phyloP scores from a whole-genome alignment of 2,113 vertebrate species.

The Urocitellus parryii region DNA sequence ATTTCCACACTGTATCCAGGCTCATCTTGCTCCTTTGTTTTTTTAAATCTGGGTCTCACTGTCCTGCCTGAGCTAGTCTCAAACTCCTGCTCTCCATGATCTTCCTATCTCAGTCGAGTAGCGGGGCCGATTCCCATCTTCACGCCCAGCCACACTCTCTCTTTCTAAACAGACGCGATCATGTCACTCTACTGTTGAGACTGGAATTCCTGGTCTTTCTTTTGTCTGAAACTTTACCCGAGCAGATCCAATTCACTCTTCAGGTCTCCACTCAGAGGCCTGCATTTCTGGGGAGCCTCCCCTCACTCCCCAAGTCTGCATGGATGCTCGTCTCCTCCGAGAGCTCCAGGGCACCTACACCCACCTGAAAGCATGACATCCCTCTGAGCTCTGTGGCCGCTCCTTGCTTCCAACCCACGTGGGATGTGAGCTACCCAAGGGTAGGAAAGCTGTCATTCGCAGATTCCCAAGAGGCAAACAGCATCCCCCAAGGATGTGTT shows the following conservation, averaged over 20 bases:
- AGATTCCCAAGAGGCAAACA: too few relatives aligned
- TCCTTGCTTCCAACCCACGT: not conserved
- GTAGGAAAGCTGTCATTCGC: not conserved
- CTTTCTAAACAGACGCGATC: not conserved
- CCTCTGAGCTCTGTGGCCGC: not conserved
- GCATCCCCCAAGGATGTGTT: not conserved
- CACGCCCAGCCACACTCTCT: not conserved
- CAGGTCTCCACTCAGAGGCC: not conserved
- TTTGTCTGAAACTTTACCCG: not conserved
- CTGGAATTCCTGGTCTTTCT: not conserved
- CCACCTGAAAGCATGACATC: too few relatives aligned
- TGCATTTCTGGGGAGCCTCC: not conserved
- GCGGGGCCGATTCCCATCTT: not conserved
- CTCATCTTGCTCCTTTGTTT: not conserved
- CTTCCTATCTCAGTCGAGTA: not conserved
- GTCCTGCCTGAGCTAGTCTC: not conserved
- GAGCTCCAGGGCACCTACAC: accelerated
- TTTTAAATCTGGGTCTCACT: not conserved
- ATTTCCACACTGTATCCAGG: not conserved
- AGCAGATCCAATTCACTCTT: not conserved
- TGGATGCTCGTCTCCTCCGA: not conserved
- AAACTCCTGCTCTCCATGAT: not conserved
- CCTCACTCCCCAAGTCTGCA: not conserved
- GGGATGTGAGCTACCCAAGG: not conserved
- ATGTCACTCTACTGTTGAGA: too few relatives aligned